Conservation (phyloP, 2,888 invertebrate species). For the Synanthedon myopaeformis region DNA sequence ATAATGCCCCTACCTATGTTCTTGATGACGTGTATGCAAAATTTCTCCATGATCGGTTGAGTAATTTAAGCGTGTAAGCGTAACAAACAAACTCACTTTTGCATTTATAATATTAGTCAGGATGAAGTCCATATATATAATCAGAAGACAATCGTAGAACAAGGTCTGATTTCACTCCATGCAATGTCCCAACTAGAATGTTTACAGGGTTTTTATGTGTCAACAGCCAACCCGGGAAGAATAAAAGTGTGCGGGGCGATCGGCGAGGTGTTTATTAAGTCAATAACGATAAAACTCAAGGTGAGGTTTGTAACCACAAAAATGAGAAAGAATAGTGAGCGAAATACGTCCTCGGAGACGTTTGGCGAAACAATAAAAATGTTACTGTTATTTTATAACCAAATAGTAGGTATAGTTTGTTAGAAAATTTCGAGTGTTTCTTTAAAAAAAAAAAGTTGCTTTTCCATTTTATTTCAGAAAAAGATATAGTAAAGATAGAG, state of each 20-base stretch:
- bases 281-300: background rate
- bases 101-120: too few species aligned
- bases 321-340: background rate
- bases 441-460: background rate
- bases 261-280: background rate
- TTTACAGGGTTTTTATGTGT: background rate
- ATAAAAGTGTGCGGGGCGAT: background rate
- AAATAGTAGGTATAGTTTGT: background rate
- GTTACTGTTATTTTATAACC: background rate
- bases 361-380: background rate
- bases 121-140: too few species aligned
- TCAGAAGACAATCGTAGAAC: too few species aligned
- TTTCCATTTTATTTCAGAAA: too few species aligned
- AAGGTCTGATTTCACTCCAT: too few species aligned
- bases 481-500: too few species aligned
- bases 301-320: background rate
- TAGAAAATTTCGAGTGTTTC: background rate
- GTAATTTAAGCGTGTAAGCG: too few species aligned
- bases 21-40: too few species aligned
- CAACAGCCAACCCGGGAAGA: background rate
- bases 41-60: too few species aligned
- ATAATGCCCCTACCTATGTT: too few species aligned
- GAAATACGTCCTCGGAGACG: background rate
- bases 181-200: background rate
- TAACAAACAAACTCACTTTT: too few species aligned